phyloP scores from a whole-genome alignment of 2,113 vertebrate genomes.

The Naja naja region DNA sequence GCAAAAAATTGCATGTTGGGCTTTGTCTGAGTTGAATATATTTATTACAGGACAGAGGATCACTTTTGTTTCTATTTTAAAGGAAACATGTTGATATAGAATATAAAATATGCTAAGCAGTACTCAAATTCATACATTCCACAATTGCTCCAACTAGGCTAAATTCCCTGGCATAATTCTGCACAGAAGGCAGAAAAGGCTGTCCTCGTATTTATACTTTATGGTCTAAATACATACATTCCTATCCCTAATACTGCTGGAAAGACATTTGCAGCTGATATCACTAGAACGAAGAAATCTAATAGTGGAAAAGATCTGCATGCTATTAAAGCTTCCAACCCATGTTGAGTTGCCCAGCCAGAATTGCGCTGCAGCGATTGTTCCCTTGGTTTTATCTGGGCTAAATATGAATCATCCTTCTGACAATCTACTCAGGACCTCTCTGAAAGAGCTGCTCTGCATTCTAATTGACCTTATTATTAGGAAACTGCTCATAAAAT shows the following conservation, averaged over 20 bases:
- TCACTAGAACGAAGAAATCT: conserved; percentile 40
- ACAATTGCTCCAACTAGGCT: conserved; percentile 31
- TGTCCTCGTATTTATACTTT: conserved; percentile 16
- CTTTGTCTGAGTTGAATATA: not conserved
- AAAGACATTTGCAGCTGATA: conserved; percentile 13
- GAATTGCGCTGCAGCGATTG: not conserved
- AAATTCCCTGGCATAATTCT: conserved; percentile 32
- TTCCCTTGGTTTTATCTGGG: conserved; percentile 31
- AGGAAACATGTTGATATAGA: conserved; percentile 51
- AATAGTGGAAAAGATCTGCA: conserved; percentile 59
- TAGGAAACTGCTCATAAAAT: conserved; percentile 76
- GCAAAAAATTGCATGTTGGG: not conserved
- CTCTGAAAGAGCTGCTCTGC: conserved; percentile 58
- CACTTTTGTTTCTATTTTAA: conserved; percentile 36
- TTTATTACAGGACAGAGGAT: not conserved
- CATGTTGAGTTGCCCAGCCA: not conserved
- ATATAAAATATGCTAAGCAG: conserved; percentile 59
- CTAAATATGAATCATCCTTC: conserved; percentile 10
- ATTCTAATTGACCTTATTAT: conserved; percentile 69
- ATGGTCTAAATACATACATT: conserved; percentile 27
- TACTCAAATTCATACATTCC: not conserved
- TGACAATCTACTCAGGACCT: conserved; percentile 49
- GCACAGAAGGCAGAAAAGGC: conserved; percentile 22
- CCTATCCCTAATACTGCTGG: not conserved
- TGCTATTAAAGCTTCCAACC: conserved; percentile 45